Evolutionary conservation across 2,113 vertebrate genomes (phyloP), one percentile per base, ranked within the genome.

Genomic region (Mormyrus iriodes): DNA sequence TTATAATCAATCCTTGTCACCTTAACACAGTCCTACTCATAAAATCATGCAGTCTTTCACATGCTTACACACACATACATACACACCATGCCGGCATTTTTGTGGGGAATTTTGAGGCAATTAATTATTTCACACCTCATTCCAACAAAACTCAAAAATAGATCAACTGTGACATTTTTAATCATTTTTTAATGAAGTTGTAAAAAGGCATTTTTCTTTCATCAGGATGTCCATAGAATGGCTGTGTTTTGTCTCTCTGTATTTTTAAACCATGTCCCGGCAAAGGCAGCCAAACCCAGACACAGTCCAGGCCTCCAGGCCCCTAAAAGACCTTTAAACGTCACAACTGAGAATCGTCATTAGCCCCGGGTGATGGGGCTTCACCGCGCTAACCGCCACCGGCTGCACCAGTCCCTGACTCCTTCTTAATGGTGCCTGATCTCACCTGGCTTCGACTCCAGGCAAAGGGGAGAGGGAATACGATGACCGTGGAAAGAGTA

Each of bases 381-480:
- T 49, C 48, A 3, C 10, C 24, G 0, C 21, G 0, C 44, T 31
- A 15, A 3, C 44, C 12, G 44, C 83, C 83, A 48, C 48, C 10
- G 48, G 44, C 42, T n/a, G 44, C 48, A 15, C 12, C 83, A 49
- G n/a, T 85, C 8, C 73, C 73, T 17, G 39, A 17, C 31, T 79
- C 73, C 73, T 8, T 42, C 17, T 17, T 35, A 79, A 79, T 42
- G 73, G 73, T 42, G 35, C 35, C 73, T 79, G 73, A 79, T 79
- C 31, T 79, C n/a, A 4, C 46, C 51, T 86, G 49, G 51, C 13
- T 48, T 35, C 48, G 12, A 86, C 51, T 86, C 85, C 51, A 91
- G 92, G 92, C 82, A 48, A 44, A 84, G 88, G 9, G 44, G 89
- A 65, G 55, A 88, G 88, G 90, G 90, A 90, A 90, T 24, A 89